A percentile compares a stretch with the other conserved stretches of the same genome.
Evolutionary conservation across 1,140 invertebrate genomes (phyloP).

Genomic region (Drosophila kohkoa): DNA sequence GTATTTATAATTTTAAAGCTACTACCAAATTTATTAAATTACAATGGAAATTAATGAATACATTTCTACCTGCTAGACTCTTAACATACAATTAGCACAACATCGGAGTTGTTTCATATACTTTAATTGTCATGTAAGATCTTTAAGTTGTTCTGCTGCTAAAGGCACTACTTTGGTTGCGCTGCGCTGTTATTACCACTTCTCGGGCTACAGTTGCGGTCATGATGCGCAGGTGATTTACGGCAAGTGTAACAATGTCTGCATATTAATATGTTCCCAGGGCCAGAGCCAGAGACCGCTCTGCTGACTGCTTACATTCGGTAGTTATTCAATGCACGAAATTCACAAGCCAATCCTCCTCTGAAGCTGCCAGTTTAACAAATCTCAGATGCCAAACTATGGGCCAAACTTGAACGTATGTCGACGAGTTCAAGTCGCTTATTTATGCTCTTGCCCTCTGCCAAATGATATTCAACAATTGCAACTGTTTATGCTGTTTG

Average conservation of each 20-base stretch:
- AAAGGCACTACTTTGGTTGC: constrained; percentile 14
- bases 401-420: constrained; percentile 34
- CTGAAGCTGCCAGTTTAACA: constrained; percentile 29
- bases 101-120: not conserved
- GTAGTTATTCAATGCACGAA: constrained; percentile 47
- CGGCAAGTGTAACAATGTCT: constrained; percentile 60
- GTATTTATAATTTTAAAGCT: no score
- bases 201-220: constrained; percentile 32
- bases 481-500: constrained; percentile 25
- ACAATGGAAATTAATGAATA: no score
- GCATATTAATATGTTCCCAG: constrained; percentile 72
- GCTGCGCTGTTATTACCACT: constrained; percentile 20
- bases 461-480: constrained; percentile 47
- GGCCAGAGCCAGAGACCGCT: not conserved
- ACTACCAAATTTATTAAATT: no score
- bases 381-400: constrained; percentile 45
- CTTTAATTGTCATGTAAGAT: constrained; percentile 28
- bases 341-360: constrained; percentile 24
- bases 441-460: constrained; percentile 22
- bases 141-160: not conserved
- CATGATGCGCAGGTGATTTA: constrained; percentile 72
- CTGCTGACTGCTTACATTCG: constrained; percentile 20
- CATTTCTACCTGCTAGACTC: not conserved
- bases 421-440: constrained; percentile 23
- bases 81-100: not conserved